Conservation (phyloP, 1,140 invertebrate species). For the Nephila pilipes region DNA sequence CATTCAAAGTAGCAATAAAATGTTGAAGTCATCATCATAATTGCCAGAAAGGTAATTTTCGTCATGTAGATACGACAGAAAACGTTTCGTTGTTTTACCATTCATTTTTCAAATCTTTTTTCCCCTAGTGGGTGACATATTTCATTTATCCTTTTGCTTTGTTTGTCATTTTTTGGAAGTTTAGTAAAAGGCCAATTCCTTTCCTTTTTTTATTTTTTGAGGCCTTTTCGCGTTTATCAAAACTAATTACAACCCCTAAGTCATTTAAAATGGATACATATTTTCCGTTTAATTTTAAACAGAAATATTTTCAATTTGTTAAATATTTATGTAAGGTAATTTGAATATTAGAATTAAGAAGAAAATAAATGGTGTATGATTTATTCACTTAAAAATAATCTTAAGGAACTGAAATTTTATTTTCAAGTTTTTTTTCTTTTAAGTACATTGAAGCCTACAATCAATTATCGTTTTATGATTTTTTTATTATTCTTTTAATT, state of each 20-base stretch:
- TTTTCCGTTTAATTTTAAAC: neutral
- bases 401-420: too few species aligned
- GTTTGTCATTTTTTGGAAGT: neutral
- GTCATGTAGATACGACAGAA: neutral
- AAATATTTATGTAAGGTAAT: neutral
- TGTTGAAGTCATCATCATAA: constrained; percentile 23
- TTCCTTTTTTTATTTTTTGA: neutral
- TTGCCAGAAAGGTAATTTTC: constrained; percentile 39
- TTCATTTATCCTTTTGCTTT: neutral
- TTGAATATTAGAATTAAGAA: neutral
- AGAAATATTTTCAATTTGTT: neutral
- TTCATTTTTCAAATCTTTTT: constrained; percentile 30
- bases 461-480: too few species aligned
- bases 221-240: neutral
- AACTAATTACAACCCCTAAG: neutral
- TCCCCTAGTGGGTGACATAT: neutral
- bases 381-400: too few species aligned
- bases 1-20: constrained; percentile 37
- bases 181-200: neutral
- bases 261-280: neutral
- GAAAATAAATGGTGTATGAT: too few species aligned
- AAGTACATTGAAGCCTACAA: too few species aligned
- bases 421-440: too few species aligned
- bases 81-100: constrained; percentile 6
- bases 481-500: too few species aligned